Percentiles rank a stretch among this genome's conserved stretches.
Evolutionary conservation across 2,888 invertebrate genomes (phyloP).

Genomic region (Cataglyphis altisquamis): DNA sequence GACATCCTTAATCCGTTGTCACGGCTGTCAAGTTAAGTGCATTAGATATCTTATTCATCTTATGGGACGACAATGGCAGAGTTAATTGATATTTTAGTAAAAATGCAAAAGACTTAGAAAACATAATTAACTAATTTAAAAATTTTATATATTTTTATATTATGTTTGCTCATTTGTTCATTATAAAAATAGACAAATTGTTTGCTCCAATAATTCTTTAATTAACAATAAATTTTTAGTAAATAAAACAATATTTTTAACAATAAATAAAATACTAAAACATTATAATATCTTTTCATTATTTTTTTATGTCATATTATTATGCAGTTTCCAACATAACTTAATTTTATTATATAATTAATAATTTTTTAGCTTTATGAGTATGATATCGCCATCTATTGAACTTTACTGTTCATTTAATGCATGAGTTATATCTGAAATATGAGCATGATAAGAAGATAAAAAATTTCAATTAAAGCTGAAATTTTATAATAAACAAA

Average conservation of each 20-base stretch:
- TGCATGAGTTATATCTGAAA: not conserved
- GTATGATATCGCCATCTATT: constrained; percentile 31
- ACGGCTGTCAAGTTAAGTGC: constrained; percentile 14
- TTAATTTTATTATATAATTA: constrained; percentile 3
- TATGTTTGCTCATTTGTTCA: not conserved
- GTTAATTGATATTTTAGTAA: constrained; percentile 3
- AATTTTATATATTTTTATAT: not conserved
- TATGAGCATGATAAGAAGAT: not conserved
- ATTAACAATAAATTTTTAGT: not conserved
- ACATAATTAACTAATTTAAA: not conserved
- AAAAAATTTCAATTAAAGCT: not conserved
- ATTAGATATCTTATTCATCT: not conserved
- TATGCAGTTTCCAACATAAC: not conserved
- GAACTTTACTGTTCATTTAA: not conserved
- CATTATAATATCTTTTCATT: not conserved
- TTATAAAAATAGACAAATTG: not conserved
- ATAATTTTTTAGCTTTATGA: not conserved
- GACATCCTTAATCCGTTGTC: not conserved
- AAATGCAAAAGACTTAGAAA: not conserved
- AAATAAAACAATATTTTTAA: not conserved
- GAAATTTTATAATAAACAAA: not conserved
- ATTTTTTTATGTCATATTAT: not conserved
- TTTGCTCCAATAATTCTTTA: not conserved
- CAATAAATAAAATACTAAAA: not conserved
- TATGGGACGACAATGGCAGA: not conserved